Percentiles rank a stretch among this genome's conserved stretches.
These are phyloP conservation scores for Heterodera schachtii DNA, from an alignment of 1,140 invertebrate genomes.

Conservation along the genomic window DNA sequence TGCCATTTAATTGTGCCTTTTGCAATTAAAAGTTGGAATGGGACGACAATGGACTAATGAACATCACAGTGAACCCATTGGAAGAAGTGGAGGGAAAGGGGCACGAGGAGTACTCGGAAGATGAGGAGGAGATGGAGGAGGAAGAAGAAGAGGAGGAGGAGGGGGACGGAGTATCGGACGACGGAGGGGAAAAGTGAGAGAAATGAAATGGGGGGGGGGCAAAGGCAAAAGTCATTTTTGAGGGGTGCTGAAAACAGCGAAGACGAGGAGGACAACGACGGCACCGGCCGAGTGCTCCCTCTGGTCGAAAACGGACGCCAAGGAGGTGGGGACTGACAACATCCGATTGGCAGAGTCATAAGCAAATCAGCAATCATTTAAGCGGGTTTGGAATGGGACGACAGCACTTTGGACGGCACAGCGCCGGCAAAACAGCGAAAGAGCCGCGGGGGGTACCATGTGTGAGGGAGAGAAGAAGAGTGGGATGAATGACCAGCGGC, in stretches of 20 bases:
- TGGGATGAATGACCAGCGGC: too few species aligned
- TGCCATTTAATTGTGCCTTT: too few species aligned
- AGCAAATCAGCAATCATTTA: background rate
- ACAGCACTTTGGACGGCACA: constrained; percentile 35
- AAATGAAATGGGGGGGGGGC: background rate
- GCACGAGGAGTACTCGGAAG: constrained; percentile 51
- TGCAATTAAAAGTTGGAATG: constrained; percentile 51
- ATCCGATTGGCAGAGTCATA: background rate
- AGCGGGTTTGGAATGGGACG: constrained; percentile 62
- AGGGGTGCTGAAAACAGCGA: constrained; percentile 42
- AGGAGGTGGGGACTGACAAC: constrained; percentile 6
- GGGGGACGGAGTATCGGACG: constrained; percentile 50
- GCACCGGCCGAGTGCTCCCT: constrained; percentile 45
- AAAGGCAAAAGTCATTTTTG: background rate
- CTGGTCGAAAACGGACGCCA: constrained; percentile 43
- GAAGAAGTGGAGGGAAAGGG: constrained; percentile 60
- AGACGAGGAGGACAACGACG: constrained; percentile 58
- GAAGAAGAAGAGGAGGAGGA: constrained; percentile 63
- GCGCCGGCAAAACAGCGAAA: background rate
- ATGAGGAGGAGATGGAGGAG: constrained; percentile 59
- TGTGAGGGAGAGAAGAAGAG: background rate
- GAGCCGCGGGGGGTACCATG: background rate
- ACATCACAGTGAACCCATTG: constrained; percentile 66
- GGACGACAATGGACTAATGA: constrained; percentile 64
- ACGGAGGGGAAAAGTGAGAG: constrained; percentile 51